phyloP scores from a whole-genome alignment of 2,888 invertebrate species.

The Amaurobius ferox region DNA sequence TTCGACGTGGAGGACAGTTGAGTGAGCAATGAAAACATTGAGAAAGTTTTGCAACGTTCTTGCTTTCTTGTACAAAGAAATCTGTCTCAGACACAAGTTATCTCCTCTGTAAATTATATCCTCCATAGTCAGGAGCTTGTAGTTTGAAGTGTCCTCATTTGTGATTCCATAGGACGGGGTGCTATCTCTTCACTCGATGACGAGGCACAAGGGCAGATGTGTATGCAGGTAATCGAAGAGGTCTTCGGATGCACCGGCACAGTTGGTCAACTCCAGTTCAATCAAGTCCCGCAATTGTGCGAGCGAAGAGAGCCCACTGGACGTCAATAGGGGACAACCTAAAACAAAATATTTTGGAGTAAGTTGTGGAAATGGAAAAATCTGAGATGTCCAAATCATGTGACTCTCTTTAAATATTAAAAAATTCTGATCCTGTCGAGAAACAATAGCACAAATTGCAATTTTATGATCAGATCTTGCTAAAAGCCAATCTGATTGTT shows the following conservation, averaged over 20 bases:
- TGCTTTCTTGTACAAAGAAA: background rate
- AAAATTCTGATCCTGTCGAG: no score
- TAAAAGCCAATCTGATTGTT: no score
- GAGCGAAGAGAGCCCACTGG: constrained; percentile 91
- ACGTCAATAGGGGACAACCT: constrained; percentile 93
- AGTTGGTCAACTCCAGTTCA: constrained; percentile 95
- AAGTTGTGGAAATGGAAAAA: no score
- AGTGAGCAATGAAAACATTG: constrained; percentile 10
- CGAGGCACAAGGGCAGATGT: constrained; percentile 91
- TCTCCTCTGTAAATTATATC: background rate
- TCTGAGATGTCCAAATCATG: no score
- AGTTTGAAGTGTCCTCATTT: background rate
- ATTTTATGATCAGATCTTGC: no score
- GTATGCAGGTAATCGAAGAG: constrained; percentile 92
- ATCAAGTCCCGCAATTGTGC: constrained; percentile 92
- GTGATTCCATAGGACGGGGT: constrained; percentile 9
- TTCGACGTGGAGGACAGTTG: background rate
- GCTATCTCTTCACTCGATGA: constrained; percentile 80
- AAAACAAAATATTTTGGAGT: constrained; percentile 76
- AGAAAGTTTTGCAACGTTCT: background rate
- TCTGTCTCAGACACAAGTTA: background rate
- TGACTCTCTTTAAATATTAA: no score
- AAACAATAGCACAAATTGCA: no score
- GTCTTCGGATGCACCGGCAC: constrained; percentile 93
- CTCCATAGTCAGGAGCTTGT: background rate